Conservation (phyloP, 92 coral and sea anemone species). For the Actinernus sp. region DNA sequence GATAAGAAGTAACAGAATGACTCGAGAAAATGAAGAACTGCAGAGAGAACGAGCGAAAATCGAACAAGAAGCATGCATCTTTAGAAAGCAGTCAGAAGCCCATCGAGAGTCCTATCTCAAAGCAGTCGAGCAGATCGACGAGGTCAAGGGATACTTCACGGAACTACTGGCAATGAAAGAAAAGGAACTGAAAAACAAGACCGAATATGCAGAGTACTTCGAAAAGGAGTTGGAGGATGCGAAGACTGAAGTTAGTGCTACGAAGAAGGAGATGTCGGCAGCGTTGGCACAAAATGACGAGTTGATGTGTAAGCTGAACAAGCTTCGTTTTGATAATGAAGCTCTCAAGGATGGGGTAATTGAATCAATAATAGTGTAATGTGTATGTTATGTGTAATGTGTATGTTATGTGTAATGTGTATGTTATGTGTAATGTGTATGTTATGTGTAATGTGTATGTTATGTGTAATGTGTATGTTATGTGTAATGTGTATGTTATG, state of each 20-base stretch:
- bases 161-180: conserved; percentile 24
- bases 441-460: no score
- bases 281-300: conserved; percentile 32
- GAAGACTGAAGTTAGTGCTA: conserved; percentile 27
- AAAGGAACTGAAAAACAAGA: conserved; percentile 24
- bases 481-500: no score
- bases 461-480: no score
- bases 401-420: no score
- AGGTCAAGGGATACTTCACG: conserved; percentile 5
- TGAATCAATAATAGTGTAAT: background rate
- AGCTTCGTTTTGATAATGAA: conserved; percentile 38
- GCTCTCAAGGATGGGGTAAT: background rate
- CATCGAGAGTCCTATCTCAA: conserved; percentile 6
- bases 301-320: conserved; percentile 48
- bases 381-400: no score
- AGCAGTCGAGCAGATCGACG: conserved; percentile 16
- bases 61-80: conserved; percentile 34
- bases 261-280: conserved; percentile 9
- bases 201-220: conserved; percentile 29
- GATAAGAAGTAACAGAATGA: conserved; percentile 52
- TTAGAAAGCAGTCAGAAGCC: conserved; percentile 25
- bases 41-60: conserved; percentile 36
- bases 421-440: no score
- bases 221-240: conserved; percentile 46
- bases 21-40: conserved; percentile 74